Conservation (phyloP, 2,797 vertebrate genomes). For the Loris lydekkerianus region DNA sequence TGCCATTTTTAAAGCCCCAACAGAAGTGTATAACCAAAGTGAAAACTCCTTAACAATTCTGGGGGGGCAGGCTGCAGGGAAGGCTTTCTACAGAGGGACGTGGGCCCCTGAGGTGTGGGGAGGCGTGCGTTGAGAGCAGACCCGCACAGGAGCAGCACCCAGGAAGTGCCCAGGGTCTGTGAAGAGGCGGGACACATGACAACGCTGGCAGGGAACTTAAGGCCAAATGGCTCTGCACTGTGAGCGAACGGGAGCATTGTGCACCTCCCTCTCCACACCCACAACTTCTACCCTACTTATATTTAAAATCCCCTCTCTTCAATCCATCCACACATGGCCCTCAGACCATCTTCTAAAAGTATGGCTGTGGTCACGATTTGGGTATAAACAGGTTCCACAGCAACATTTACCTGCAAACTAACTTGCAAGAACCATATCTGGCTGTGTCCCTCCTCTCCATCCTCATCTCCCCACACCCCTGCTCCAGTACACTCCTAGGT, state of each 20-base stretch:
- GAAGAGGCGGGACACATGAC: fast-evolving
- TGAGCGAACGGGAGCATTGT: neutral
- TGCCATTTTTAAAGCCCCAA: neutral
- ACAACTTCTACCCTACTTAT: neutral
- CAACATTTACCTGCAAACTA: neutral
- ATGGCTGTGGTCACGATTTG: neutral
- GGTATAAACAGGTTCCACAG: neutral
- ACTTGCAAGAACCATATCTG: neutral
- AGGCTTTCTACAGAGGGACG: neutral
- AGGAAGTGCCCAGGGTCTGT: too few relatives aligned
- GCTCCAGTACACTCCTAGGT: neutral
- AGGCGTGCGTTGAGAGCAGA: neutral
- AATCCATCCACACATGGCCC: neutral
- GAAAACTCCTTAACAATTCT: neutral
- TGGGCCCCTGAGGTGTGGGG: neutral
- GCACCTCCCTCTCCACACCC: neutral
- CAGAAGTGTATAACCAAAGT: neutral
- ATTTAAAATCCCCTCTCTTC: neutral
- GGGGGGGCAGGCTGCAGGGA: too few relatives aligned
- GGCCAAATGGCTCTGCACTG: neutral
- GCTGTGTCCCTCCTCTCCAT: neutral
- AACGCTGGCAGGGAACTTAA: neutral
- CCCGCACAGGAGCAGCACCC: neutral
- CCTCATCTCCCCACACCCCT: neutral
- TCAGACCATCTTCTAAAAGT: neutral